Percentiles rank a stretch among this genome's conserved stretches.
Conservation (phyloP, 2,797 vertebrate species). For the Phrynocephalus vlangalii region DNA sequence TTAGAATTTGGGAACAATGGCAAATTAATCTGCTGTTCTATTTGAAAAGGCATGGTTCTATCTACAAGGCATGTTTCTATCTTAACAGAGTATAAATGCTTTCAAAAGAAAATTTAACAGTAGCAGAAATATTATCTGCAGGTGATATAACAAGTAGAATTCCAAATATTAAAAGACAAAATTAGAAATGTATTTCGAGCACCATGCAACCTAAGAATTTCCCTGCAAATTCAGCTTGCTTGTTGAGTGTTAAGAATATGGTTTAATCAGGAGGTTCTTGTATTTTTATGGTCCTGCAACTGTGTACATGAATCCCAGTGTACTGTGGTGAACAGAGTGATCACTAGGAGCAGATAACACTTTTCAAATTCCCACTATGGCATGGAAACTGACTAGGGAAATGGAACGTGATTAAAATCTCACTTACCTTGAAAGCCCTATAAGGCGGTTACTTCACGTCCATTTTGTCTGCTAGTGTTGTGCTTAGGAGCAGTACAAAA, state of each 20-base stretch:
- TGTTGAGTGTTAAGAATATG: rapidly evolving
- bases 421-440: too few relatives aligned
- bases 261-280: neutral
- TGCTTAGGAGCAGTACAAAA: too few relatives aligned
- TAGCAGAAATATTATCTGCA: neutral
- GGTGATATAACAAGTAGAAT: neutral
- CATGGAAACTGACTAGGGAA: too few relatives aligned
- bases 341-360: too few relatives aligned
- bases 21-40: neutral
- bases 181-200: neutral
- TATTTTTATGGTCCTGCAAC: neutral
- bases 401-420: too few relatives aligned
- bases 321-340: too few relatives aligned
- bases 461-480: too few relatives aligned
- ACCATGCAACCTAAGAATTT: too few relatives aligned
- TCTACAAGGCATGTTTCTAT: too few relatives aligned
- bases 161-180: neutral
- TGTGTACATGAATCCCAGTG: neutral
- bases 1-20: neutral
- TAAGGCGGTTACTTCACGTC: too few relatives aligned
- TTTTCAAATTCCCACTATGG: too few relatives aligned
- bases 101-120: neutral
- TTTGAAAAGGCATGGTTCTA: too few relatives aligned
- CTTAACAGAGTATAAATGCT: neutral
- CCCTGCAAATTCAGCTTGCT: neutral